Evolutionary conservation across 2,113 vertebrate species (phyloP), one percentile per base, ranked within the genome.

Genomic region (Gorsachius goisagi): DNA sequence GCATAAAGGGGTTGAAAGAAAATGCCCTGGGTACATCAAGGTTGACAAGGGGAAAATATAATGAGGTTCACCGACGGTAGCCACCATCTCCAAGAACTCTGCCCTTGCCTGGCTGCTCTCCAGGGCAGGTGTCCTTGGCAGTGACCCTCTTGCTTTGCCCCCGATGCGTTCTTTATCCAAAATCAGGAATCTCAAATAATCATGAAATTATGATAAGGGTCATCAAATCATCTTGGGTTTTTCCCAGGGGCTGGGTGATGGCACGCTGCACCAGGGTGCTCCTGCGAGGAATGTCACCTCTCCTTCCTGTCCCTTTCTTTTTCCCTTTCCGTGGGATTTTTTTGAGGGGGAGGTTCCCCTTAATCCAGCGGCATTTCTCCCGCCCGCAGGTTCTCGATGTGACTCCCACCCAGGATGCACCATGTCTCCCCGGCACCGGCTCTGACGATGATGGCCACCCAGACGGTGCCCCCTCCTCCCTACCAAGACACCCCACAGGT

Each of bases 361-460:
- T 75, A 4, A 90, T 9, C 3, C 93, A 82, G n/a, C 6, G 18
- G 41, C 80, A 44, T 14, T 49, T 97, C 74, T 98, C 88, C 93
- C 60, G 56, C 88, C 85, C 44, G 1, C 98, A 99, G 99, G 97
- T 98, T 98, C 99, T 99, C 98, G 75, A 99, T 99, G 99, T 99
- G 99, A 99, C 98, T 98, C 99, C 98, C 97, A 98, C 99, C 99
- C 99, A 99, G 99, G 99, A 99, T 99, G 99, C 99, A 99, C 99
- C 99, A 99, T 99, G 99, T 98, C 98, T 99, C 99, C 98, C 99
- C 99, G 96, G 98, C 99, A 97, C 98, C 99, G 97, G 98, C 99
- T 99, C 97, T 99, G 99, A 99, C 98, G 81, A 99, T 99, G 99
- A 99, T 99, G 99, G 99, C 99, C 99, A 99, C 99, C 96, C 99